Base-by-base conservation (phyloP, 1,140 invertebrate species). In the Mesaphorura yosii region DNA sequence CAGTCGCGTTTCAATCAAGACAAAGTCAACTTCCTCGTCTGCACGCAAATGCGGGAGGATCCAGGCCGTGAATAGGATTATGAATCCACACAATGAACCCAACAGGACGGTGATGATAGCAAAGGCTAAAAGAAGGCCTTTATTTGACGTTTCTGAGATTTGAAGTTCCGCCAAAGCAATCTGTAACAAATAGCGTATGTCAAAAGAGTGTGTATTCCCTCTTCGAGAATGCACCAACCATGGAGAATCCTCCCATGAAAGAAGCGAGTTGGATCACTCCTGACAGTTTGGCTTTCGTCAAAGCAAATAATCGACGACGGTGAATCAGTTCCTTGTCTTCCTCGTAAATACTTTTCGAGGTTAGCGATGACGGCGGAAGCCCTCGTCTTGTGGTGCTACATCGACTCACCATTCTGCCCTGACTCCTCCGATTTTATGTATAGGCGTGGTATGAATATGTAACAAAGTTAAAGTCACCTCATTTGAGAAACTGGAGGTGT, bases 71-170 rank as follows among this genome's bases (percentile, higher is more conserved):
- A 53, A 25, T 3, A 53, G 27, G 17, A 53, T 53, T 3, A 53
- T 42, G 37, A 53, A 46, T n/a, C 44, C 23, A 3, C 27, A 49
- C 14, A 26, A 34, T 15, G 29, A 28, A 5, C 42, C 38, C 12
- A 58, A 48, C 4, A 58, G 48, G 26, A 51, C 25, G 1, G 57
- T 55, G 1, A 40, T 44, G 3, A 55, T 40, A n/a, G 49, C 48
- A 28, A 54, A 58, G 23, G 46, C 41, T 2, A 52, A 54, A 17
- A 58, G 28, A 2, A 58, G 31, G 22, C 7, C 22, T 2, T 46
- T 46, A 28, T 55, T 29, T 2, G 57, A 27, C 19, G 44, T 34
- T 20, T 58, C 57, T 23, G 53, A 34, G 15, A 57, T 54, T 51
- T 55, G 55, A 5, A 58, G 34, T 20, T 58, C 51, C 14, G 51